Evolutionary conservation across 2,113 vertebrate species (phyloP), one percentile per base, ranked within the genome.

Genomic region (Leucoraja erinaceus): DNA sequence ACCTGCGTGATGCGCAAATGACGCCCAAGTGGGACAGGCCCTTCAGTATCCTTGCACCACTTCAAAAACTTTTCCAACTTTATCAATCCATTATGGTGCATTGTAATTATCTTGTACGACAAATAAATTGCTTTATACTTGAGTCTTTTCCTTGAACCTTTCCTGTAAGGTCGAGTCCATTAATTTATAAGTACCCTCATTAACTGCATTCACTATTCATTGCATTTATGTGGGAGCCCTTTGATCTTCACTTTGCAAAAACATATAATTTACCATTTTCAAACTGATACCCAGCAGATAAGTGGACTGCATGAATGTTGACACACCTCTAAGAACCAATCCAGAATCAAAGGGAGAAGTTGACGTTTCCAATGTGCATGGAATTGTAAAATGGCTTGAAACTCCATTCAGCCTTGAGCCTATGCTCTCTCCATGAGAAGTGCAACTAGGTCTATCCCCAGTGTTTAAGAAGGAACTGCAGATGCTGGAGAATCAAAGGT

Each of bases 191-290:
- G 25, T 86, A 5, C 6, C 22, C 10, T 22, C 11, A 86, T 86
- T n/a, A 86, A 56, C 25, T 59, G 54, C 81, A 61, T 56, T 86
- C 25, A 61, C 2, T 61, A 12, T 61, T 61, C 59, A 12, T 12
- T 84, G 54, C 56, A 59, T 0, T 3, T 59, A 61, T 61, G 56
- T n/a, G 11, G 14, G 0, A 61, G n/a, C 0, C 28, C 56, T 61
- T 86, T 59, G 56, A 86, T 84, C 54, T 84, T 84, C 78, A 81
- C 38, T 84, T 59, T 84, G 22, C 56, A 28, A 84, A 16, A 86
- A n/a, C 56, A 86, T 61, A 14, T 20, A 14, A 61, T 61, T n/a
- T 86, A 4, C 25, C 56, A 86, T 16, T 86, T 56, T 86, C 56
- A 86, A 61, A 86, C 59, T 61, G 28, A 28, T 61, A 61, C 56